These are phyloP conservation scores for Drosophila neocordata DNA, from an alignment of 1,140 invertebrate genomes.

Conservation along the genomic window DNA sequence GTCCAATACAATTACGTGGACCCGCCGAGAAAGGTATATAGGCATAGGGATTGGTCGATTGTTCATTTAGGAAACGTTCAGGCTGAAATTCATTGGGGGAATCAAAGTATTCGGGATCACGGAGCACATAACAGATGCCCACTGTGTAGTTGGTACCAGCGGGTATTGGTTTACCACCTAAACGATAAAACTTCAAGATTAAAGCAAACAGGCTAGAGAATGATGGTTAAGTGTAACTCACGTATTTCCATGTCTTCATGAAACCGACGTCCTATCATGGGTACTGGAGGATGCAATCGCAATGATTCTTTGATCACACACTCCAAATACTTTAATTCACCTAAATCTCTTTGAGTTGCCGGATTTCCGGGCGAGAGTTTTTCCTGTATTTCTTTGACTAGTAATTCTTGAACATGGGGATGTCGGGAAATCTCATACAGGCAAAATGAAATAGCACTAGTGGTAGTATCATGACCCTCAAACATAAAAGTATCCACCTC, in stretches of 20 bases:
- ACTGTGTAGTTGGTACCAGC: constrained; percentile 78
- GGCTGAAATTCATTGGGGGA: constrained; percentile 86
- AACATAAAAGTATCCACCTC: constrained; percentile 92
- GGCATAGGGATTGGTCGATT: constrained; percentile 83
- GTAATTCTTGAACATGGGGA: constrained; percentile 85
- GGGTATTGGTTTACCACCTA: constrained; percentile 80
- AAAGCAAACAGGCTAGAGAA: no score
- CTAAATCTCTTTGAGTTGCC: constrained; percentile 35
- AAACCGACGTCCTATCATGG: constrained; percentile 85
- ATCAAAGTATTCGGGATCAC: constrained; percentile 84
- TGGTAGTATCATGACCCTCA: constrained; percentile 90
- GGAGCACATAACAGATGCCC: constrained; percentile 83
- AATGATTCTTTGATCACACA: constrained; percentile 86
- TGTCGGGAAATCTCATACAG: constrained; percentile 84
- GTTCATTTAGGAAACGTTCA: constrained; percentile 85
- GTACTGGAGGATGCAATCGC: constrained; percentile 87
- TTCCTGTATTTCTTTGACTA: constrained; percentile 85
- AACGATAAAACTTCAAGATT: no score
- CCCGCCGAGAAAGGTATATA: constrained; percentile 88
- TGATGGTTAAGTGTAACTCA: constrained; percentile 20
- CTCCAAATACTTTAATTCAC: constrained; percentile 82
- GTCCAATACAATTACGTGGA: constrained; percentile 87
- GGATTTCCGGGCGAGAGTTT: constrained; percentile 61
- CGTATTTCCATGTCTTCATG: constrained; percentile 83
- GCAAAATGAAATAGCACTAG: constrained; percentile 84